These are phyloP conservation scores for Omphaloscelis lunosa DNA, from an alignment of 2,888 invertebrate species.

Conservation along the genomic window DNA sequence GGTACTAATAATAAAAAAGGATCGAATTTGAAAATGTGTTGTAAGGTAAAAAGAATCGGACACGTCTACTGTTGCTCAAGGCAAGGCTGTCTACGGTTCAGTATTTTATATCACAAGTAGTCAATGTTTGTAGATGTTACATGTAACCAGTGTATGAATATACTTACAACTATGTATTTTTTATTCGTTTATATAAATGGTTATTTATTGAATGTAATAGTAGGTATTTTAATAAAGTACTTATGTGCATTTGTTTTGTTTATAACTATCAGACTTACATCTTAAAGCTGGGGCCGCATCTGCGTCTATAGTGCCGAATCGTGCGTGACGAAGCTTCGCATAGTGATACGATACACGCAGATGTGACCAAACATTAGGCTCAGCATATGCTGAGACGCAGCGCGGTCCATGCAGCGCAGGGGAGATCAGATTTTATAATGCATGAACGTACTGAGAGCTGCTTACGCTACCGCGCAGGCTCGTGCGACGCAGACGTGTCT, in stretches of 20 bases:
- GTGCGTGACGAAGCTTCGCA: too few relatives aligned
- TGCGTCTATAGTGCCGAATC: too few relatives aligned
- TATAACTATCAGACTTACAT: neutral
- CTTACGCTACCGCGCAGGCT: too few relatives aligned
- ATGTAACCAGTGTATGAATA: constrained; percentile 17
- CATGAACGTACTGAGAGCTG: too few relatives aligned
- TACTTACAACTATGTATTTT: constrained; percentile 34
- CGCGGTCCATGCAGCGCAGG: too few relatives aligned
- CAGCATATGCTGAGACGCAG: too few relatives aligned
- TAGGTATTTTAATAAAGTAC: constrained; percentile 45
- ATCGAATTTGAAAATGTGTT: constrained; percentile 40
- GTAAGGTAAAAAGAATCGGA: constrained; percentile 16
- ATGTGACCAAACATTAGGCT: too few relatives aligned
- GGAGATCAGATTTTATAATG: too few relatives aligned
- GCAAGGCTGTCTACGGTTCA: constrained; percentile 20
- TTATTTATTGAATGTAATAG: constrained; percentile 35
- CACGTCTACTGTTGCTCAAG: constrained; percentile 25
- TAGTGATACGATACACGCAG: too few relatives aligned
- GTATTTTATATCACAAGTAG: constrained; percentile 19
- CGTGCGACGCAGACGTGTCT: too few relatives aligned
- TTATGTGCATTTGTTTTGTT: constrained; percentile 19
- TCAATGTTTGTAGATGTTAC: constrained; percentile 43
- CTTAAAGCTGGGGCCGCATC: too few relatives aligned
- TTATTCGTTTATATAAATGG: constrained; percentile 38
- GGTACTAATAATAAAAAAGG: constrained; percentile 21